These are phyloP conservation scores for Mastacembelus armatus DNA, from an alignment of 2,797 vertebrate genomes.

Conservation along the genomic window DNA sequence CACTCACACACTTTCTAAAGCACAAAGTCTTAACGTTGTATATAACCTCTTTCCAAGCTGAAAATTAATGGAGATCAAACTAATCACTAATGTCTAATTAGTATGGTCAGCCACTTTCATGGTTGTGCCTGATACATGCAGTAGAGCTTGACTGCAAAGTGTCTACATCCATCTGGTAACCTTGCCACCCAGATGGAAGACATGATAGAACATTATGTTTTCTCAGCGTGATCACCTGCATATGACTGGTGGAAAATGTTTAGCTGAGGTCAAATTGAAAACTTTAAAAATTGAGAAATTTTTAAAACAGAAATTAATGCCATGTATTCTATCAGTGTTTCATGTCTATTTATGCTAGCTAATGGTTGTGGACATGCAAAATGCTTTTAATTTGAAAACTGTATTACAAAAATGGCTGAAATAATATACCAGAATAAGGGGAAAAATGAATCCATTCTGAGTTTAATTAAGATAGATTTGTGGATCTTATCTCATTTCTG, in stretches of 20 bases:
- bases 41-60: constrained; percentile 47
- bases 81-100: constrained; percentile 54
- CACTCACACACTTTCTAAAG: constrained; percentile 25
- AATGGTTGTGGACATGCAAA: not conserved
- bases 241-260: too few species aligned
- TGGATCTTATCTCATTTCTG: constrained; percentile 24
- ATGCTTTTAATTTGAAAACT: constrained; percentile 6
- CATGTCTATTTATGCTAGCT: not conserved
- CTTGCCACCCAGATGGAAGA: constrained; percentile 1
- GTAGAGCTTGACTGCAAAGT: constrained; percentile 15
- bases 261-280: too few species aligned
- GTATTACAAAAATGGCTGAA: not conserved
- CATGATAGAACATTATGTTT: constrained; percentile 13
- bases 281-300: not conserved
- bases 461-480: too few species aligned
- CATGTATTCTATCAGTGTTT: not conserved
- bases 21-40: constrained; percentile 47
- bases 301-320: not conserved
- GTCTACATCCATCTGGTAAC: constrained; percentile 42
- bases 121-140: constrained; percentile 21
- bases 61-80: constrained; percentile 62
- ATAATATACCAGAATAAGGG: too few species aligned
- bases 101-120: constrained; percentile 46
- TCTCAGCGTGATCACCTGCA: constrained; percentile 5
- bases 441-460: too few species aligned